Percentiles rank a stretch among this genome's conserved stretches.
Conservation (phyloP, 1,140 invertebrate species). For the Trigoniulus corallinus region DNA sequence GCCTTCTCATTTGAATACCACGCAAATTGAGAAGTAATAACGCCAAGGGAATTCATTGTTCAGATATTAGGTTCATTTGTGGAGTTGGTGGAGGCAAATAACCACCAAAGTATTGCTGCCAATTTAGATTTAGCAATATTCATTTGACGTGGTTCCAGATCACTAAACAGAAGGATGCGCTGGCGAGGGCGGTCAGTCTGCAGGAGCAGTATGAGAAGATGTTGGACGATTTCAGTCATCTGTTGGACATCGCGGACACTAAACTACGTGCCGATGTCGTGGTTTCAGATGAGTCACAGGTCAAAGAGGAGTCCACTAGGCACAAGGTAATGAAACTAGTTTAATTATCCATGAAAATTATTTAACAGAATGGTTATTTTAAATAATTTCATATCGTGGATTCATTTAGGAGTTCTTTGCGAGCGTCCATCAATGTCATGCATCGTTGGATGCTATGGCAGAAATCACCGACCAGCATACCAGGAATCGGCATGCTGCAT, state of each 20-base stretch:
- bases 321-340: constrained; percentile 20
- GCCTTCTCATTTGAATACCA: too few species aligned
- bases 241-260: constrained; percentile 23
- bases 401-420: constrained; percentile 24
- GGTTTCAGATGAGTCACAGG: constrained; percentile 17
- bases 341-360: too few species aligned
- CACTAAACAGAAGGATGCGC: constrained; percentile 14
- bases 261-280: constrained; percentile 21
- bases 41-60: too few species aligned
- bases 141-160: too few species aligned
- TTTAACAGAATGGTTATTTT: too few species aligned
- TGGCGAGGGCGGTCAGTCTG: constrained; percentile 18
- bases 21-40: too few species aligned
- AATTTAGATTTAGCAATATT: too few species aligned
- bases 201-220: constrained; percentile 26
- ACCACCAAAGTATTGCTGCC: too few species aligned
- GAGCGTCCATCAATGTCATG: constrained; percentile 22
- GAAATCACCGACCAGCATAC: constrained; percentile 18
- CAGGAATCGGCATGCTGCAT: constrained; percentile 11
- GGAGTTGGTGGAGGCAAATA: too few species aligned
- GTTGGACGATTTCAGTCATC: constrained; percentile 22
- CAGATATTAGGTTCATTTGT: too few species aligned
- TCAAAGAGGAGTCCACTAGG: constrained; percentile 21
- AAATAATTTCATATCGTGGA: too few species aligned
- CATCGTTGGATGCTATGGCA: constrained; percentile 21